Evolutionary conservation across 2,797 vertebrate species (phyloP).

Genomic region (Thunnus albacares): DNA sequence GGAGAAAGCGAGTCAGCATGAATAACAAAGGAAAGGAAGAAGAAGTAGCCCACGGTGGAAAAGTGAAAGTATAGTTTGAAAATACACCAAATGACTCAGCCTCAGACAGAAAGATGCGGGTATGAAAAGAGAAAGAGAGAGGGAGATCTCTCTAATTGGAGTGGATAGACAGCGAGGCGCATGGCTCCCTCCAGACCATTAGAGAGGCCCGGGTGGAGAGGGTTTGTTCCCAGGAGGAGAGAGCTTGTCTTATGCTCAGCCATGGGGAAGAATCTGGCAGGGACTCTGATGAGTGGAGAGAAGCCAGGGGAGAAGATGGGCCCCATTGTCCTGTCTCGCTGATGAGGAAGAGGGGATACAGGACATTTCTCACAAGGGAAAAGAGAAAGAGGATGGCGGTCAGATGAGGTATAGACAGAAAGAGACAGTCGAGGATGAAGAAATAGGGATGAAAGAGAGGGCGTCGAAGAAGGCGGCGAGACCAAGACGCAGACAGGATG

Average conservation of each 20-base stretch:
- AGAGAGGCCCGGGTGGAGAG: conserved; percentile 75
- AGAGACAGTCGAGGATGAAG: conserved; percentile 49
- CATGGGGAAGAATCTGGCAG: conserved; percentile 86
- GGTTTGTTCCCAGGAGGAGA: conserved; percentile 83
- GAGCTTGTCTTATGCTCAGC: conserved; percentile 83
- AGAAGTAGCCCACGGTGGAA: conserved; percentile 30
- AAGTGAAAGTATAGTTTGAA: conserved; percentile 60
- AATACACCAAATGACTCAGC: conserved; percentile 47
- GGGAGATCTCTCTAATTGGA: conserved; percentile 83
- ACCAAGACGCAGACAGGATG: conserved; percentile 66
- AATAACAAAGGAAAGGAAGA: conserved; percentile 29
- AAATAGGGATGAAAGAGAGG: conserved; percentile 29
- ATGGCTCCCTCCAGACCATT: conserved; percentile 84
- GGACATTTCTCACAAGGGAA: conserved; percentile 55
- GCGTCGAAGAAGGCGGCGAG: conserved; percentile 17
- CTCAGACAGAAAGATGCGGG: conserved; percentile 57
- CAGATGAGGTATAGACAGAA: conserved; percentile 31
- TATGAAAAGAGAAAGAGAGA: conserved; percentile 60
- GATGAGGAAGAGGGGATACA: conserved; percentile 72
- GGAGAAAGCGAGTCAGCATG: conserved; percentile 4
- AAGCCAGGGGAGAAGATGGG: conserved; percentile 82
- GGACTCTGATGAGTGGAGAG: conserved; percentile 77
- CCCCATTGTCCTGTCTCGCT: conserved; percentile 80
- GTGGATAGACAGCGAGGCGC: conserved; percentile 78
- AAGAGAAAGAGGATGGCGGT: conserved; percentile 15